Base-by-base conservation (phyloP, 1,140 invertebrate genomes). In the Gyrodactylus salaris region DNA sequence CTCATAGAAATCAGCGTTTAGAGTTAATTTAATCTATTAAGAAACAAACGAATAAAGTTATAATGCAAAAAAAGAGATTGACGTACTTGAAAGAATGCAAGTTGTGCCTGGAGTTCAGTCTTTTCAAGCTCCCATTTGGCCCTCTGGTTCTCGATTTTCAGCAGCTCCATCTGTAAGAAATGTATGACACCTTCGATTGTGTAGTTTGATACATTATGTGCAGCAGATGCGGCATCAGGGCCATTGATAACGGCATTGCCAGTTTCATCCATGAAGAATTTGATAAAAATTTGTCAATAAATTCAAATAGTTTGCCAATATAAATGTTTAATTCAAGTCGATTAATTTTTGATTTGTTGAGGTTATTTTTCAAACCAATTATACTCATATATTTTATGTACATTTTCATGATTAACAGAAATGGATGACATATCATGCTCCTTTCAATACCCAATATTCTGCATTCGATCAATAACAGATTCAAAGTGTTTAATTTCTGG, bases 51-150 rank as follows among this genome's bases (percentile, higher is more conserved):
- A n/a, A n/a, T n/a, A n/a, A n/a, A n/a, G n/a, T n/a, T n/a, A n/a
- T n/a, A n/a, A n/a, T n/a, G n/a, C n/a, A n/a, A n/a, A n/a, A n/a
- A n/a, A n/a, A n/a, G n/a, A n/a, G n/a, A n/a, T n/a, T n/a, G n/a
- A n/a, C n/a, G n/a, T n/a, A n/a, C n/a, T 68, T 75, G n/a, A 21
- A 70, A 70, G n/a, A 21, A 70, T 7, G 24, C n/a, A 20, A 70
- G n/a, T 70, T 70, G n/a, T 70, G n/a, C n/a, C 19, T 70, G 34
- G 27, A 69, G 24, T 74, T 74, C 54, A 1, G 68, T 22, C 23
- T 27, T 74, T 68, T 69, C 54, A 1, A 74, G 24, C 23, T 69
- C 34, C 68, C 73, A 69, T 21, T 69, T 21, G 1, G 70, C n/a
- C 20, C 70, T 1, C 26, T 71, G 21, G n/a, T 20, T 25, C n/a